phyloP scores from a whole-genome alignment of 2,888 invertebrate species.

The Ceramica pisi region DNA sequence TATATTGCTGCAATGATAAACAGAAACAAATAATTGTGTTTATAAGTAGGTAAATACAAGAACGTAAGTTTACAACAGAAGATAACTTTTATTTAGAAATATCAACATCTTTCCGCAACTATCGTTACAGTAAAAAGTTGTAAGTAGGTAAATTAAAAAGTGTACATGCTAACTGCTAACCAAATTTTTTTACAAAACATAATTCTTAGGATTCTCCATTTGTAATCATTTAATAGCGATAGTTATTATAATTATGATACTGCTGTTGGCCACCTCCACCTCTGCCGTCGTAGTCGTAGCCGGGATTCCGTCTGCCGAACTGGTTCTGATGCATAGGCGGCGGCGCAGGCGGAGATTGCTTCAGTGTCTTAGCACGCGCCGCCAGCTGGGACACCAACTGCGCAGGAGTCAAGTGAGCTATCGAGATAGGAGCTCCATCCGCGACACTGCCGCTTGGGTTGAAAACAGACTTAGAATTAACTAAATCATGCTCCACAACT shows the following conservation, averaged over 20 bases:
- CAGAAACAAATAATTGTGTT: slow-evolving; percentile 9
- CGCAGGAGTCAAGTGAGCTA: slow-evolving; percentile 87
- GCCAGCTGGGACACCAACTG: slow-evolving; percentile 87
- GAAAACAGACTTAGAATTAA: slow-evolving; percentile 84
- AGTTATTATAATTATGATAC: slow-evolving; percentile 74
- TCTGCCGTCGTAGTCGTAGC: slow-evolving; percentile 74
- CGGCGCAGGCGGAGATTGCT: slow-evolving; percentile 75
- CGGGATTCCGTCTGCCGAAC: slow-evolving; percentile 69
- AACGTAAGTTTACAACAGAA: neutral
- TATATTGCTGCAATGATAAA: slow-evolving; percentile 8
- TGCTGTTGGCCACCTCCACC: slow-evolving; percentile 67
- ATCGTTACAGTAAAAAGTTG: neutral
- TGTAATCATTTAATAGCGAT: slow-evolving; percentile 72
- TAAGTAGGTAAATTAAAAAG: slow-evolving; percentile 11
- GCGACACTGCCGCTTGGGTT: slow-evolving; percentile 81
- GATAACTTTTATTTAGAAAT: slow-evolving; percentile 46
- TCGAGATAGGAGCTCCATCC: slow-evolving; percentile 82
- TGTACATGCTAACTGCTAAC: slow-evolving; percentile 30
- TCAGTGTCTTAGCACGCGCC: slow-evolving; percentile 86
- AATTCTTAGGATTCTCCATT: neutral
- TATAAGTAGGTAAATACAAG: slow-evolving; percentile 40
- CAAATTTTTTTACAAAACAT: slow-evolving; percentile 11
- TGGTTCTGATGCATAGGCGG: slow-evolving; percentile 64
- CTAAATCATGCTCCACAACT: slow-evolving; percentile 85
- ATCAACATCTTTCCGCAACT: slow-evolving; percentile 10